Evolutionary conservation across 2,113 vertebrate species (phyloP).

Genomic region (Callithrix jacchus): DNA sequence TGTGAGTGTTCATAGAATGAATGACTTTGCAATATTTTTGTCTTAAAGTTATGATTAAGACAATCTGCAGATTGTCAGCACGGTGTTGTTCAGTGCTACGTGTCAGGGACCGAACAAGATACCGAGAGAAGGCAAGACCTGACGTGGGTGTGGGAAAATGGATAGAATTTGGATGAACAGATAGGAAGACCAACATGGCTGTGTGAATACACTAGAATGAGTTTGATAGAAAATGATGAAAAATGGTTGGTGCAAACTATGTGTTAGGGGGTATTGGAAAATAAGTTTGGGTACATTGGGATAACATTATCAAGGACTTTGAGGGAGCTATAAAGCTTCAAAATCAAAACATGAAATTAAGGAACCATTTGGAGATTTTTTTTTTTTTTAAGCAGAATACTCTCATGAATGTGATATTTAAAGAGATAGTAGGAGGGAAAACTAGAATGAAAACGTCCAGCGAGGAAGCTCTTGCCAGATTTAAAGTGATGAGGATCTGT

Average conservation of each 20-base stretch:
- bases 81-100: background rate
- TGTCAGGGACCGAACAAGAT: background rate
- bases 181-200: background rate
- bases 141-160: constrained; percentile 2
- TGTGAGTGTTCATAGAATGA: constrained; percentile 17
- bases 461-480: background rate
- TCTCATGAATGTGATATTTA: background rate
- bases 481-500: background rate
- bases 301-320: background rate
- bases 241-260: background rate
- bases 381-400: background rate
- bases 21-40: constrained; percentile 34
- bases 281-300: background rate
- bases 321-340: background rate
- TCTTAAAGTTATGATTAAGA: background rate
- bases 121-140: background rate
- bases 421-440: background rate
- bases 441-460: background rate
- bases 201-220: background rate
- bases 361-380: background rate
- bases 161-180: constrained; percentile 22
- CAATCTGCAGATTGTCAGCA: background rate
- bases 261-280: background rate
- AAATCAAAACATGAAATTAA: constrained; percentile 19
- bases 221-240: constrained; percentile 28